phyloP scores from a whole-genome alignment of 1,140 invertebrate species.

The Bombyx mandarina region DNA sequence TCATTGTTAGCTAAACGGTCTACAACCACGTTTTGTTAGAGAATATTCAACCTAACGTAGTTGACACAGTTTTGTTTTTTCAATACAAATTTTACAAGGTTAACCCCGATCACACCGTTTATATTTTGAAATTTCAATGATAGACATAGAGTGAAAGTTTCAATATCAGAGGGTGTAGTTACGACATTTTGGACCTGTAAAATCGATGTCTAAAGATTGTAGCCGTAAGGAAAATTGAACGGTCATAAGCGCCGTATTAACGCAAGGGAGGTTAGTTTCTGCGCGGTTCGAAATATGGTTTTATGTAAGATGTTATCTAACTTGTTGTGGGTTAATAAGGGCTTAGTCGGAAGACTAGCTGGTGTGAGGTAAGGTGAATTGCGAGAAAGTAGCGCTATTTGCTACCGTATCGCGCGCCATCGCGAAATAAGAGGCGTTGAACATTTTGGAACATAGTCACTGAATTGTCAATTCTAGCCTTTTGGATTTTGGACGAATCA shows the following conservation, averaged over 20 bases:
- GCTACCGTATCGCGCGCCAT: slow-evolving; percentile 69
- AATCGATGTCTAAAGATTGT: slow-evolving; percentile 49
- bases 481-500: no score
- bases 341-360: slow-evolving; percentile 34
- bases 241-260: slow-evolving; percentile 17
- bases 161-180: slow-evolving; percentile 7
- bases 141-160: no score
- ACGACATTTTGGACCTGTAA: slow-evolving; percentile 27
- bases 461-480: no score
- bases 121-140: no score
- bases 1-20: slow-evolving; percentile 44
- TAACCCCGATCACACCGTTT: no score
- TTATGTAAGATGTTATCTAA: slow-evolving; percentile 14
- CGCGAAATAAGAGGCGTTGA: slow-evolving; percentile 11
- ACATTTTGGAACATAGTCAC: no score
- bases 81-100: no score
- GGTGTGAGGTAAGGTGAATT: slow-evolving; percentile 63
- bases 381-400: slow-evolving; percentile 66
- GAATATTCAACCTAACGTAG: no score
- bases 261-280: slow-evolving; percentile 16
- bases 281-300: slow-evolving; percentile 13
- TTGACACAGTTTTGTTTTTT: no score
- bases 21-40: slow-evolving; percentile 6
- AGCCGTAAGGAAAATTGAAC: slow-evolving; percentile 26
- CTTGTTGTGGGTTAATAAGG: slow-evolving; percentile 26